Conservation (phyloP, 2,797 vertebrate species). For the Eulemur coronatus region DNA sequence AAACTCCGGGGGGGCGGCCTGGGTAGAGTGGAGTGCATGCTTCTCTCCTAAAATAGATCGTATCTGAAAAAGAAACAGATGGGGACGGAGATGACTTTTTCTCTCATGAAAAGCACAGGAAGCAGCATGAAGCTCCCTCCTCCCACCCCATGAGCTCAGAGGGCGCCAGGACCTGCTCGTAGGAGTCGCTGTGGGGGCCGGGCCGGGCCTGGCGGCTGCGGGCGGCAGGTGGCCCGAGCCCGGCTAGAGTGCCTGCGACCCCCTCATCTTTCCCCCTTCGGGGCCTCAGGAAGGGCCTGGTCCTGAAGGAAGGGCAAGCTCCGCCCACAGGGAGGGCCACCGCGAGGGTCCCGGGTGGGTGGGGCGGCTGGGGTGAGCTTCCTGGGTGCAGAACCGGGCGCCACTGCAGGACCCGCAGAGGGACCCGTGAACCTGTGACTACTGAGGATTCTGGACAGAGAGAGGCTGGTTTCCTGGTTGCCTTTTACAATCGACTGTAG, state of each 20-base stretch:
- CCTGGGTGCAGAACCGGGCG: not conserved
- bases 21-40: not conserved
- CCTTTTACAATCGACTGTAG: not conserved
- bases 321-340: no score
- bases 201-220: accelerated
- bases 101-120: not conserved
- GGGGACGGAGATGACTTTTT: not conserved
- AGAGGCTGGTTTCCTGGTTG: not conserved
- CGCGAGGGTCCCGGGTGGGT: no score
- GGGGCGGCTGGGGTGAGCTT: accelerated
- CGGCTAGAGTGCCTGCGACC: accelerated
- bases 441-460: accelerated
- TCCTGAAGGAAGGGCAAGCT: not conserved
- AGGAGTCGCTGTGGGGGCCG: not conserved
- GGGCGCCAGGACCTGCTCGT: not conserved
- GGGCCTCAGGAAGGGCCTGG: no score
- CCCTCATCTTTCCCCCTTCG: no score
- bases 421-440: accelerated
- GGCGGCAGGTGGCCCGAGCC: not conserved
- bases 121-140: not conserved
- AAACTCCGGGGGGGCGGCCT: not conserved
- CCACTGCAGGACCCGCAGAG: accelerated
- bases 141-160: accelerated
- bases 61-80: slow-evolving; percentile 75
- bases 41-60: slow-evolving; percentile 72